Conservation (phyloP, 1,140 invertebrate species). For the Antheraea pernyi region DNA sequence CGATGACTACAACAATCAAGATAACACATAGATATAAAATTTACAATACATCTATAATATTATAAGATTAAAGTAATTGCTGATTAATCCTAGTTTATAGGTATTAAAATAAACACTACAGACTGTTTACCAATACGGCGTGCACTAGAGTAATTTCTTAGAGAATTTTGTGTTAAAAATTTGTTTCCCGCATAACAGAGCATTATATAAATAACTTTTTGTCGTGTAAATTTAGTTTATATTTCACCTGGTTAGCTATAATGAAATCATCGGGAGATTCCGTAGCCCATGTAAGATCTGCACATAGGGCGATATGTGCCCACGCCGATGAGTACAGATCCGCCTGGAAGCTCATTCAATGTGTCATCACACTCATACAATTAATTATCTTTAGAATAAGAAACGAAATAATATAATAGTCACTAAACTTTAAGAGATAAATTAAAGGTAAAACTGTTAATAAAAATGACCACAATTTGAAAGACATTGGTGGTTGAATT, state of each 20-base stretch:
- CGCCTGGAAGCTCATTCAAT: slow-evolving; percentile 77
- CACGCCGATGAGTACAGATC: slow-evolving; percentile 70
- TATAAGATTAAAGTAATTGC: too few relatives aligned
- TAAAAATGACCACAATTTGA: slow-evolving; percentile 75
- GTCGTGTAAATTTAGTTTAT: not conserved
- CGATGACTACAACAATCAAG: too few relatives aligned
- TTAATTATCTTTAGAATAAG: slow-evolving; percentile 66
- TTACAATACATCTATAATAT: too few relatives aligned
- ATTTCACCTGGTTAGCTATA: slow-evolving; percentile 65
- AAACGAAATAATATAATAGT: slow-evolving; percentile 66
- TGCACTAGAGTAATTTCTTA: too few relatives aligned
- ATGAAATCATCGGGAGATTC: slow-evolving; percentile 72
- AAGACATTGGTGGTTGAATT: slow-evolving; percentile 74
- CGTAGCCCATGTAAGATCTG: slow-evolving; percentile 70
- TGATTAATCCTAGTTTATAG: too few relatives aligned
- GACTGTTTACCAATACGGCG: too few relatives aligned
- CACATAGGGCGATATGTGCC: slow-evolving; percentile 74
- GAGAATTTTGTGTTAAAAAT: too few relatives aligned
- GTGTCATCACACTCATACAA: slow-evolving; percentile 69
- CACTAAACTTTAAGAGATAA: slow-evolving; percentile 69
- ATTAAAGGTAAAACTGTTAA: slow-evolving; percentile 69
- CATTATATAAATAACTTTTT: not conserved
- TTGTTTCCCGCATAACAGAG: too few relatives aligned
- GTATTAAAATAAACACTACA: too few relatives aligned
- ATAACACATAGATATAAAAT: too few relatives aligned